Percentiles rank a stretch among this genome's conserved stretches.
These are phyloP conservation scores for Nansenia antarctica DNA, from an alignment of 2,113 vertebrate species.

Conservation along the genomic window DNA sequence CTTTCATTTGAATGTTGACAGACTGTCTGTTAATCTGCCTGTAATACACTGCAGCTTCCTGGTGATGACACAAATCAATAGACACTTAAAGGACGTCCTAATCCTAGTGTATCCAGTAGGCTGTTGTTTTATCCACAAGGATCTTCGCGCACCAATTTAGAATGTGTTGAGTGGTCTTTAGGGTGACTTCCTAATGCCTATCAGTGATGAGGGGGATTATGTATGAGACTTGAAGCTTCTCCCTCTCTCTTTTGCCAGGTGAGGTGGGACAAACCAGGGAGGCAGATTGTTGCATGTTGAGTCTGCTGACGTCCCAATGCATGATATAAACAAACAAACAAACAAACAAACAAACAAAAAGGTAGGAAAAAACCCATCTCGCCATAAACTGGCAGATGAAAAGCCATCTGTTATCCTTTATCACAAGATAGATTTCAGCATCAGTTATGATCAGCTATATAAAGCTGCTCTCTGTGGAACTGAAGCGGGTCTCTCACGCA, in stretches of 20 bases:
- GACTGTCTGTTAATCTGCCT: constrained; percentile 69
- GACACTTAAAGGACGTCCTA: constrained; percentile 58
- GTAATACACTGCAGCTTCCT: constrained; percentile 68
- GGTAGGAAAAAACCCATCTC: constrained; percentile 26
- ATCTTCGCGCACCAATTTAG: constrained; percentile 72
- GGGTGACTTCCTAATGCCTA: constrained; percentile 67
- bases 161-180: constrained; percentile 64
- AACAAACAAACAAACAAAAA: constrained; percentile 31
- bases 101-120: constrained; percentile 71
- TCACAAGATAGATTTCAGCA: constrained; percentile 41
- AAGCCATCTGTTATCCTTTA: constrained; percentile 40
- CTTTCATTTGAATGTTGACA: constrained; percentile 56
- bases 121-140: constrained; percentile 68
- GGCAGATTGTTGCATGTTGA: constrained; percentile 7
- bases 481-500: neutral
- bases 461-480: constrained; percentile 6
- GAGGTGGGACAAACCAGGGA: constrained; percentile 31
- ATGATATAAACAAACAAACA: constrained; percentile 29
- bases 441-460: constrained; percentile 21
- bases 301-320: constrained; percentile 36
- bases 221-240: constrained; percentile 62
- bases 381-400: constrained; percentile 51
- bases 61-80: constrained; percentile 75
- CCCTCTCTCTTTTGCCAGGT: constrained; percentile 51
- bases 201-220: constrained; percentile 70